phyloP scores from a whole-genome alignment of 92 coral and sea anemone genomes.

The Anthopleura xanthogrammica region DNA sequence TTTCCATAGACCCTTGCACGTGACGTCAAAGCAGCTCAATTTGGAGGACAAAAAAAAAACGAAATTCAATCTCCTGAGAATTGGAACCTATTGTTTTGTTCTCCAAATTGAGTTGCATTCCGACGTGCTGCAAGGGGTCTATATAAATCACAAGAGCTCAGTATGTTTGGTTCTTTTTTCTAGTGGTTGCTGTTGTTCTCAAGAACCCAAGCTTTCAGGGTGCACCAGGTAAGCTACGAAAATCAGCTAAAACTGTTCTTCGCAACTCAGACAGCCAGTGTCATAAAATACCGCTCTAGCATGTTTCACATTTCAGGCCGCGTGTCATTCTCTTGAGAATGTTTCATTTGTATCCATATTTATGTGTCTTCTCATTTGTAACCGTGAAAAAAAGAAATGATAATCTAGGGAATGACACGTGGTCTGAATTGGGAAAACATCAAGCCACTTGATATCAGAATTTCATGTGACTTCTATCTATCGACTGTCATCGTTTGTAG shows the following conservation, averaged over 20 bases:
- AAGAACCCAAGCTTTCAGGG: slow-evolving; percentile 11
- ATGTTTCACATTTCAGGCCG: neutral
- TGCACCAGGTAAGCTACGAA: neutral
- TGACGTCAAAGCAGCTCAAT: no score
- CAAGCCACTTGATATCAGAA: neutral
- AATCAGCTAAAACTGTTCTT: neutral
- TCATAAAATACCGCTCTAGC: neutral
- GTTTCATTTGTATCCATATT: neutral
- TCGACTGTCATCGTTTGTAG: no score
- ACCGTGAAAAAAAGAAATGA: neutral
- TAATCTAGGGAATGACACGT: neutral
- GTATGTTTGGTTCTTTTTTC: neutral
- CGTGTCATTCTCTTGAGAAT: neutral
- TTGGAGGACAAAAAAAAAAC: no score
- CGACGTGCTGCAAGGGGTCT: no score
- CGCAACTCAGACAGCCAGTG: neutral
- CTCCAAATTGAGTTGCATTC: no score
- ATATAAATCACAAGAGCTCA: no score
- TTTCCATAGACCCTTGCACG: no score
- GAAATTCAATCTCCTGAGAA: no score
- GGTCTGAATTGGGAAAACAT: neutral
- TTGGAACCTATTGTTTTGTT: no score
- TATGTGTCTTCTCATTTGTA: neutral
- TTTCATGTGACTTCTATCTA: no score
- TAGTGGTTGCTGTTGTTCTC: slow-evolving; percentile 18